These are phyloP conservation scores for Taxidea taxus DNA, from an alignment of 2,113 vertebrate genomes.

Conservation along the genomic window DNA sequence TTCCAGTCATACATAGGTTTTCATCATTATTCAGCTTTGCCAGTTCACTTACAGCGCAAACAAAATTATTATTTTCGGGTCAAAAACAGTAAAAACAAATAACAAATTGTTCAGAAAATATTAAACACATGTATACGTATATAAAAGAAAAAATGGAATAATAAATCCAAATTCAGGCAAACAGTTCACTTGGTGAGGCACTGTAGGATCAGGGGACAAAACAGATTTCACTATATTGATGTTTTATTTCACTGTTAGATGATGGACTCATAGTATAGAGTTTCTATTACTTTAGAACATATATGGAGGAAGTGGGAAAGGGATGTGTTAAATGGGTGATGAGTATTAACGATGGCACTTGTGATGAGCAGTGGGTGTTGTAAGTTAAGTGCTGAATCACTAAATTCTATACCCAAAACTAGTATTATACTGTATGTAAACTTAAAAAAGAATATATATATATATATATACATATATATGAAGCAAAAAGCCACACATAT, in stretches of 20 bases:
- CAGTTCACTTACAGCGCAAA: not conserved
- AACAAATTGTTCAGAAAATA: not conserved
- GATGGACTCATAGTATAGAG: not conserved
- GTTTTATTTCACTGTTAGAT: conserved; percentile 27
- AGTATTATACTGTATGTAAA: not conserved
- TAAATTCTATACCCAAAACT: not conserved
- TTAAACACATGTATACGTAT: not conserved
- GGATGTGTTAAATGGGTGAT: not conserved
- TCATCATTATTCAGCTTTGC: not conserved
- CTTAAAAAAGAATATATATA: not conserved
- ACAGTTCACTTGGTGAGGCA: not conserved
- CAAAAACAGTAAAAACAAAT: conserved; percentile 1
- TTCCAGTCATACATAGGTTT: not conserved
- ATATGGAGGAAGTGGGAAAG: not conserved
- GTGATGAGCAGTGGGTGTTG: not conserved
- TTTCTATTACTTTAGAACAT: not conserved
- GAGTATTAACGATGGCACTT: not conserved
- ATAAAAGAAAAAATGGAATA: not conserved
- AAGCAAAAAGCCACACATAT: not conserved
- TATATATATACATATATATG: not conserved
- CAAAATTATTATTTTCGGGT: conserved; percentile 16
- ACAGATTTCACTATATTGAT: not conserved
- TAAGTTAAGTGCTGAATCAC: not conserved
- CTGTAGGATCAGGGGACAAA: not conserved
- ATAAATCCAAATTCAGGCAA: not conserved